Base-by-base conservation (phyloP, 2,888 invertebrate genomes). In the Micropterix aruncella region DNA sequence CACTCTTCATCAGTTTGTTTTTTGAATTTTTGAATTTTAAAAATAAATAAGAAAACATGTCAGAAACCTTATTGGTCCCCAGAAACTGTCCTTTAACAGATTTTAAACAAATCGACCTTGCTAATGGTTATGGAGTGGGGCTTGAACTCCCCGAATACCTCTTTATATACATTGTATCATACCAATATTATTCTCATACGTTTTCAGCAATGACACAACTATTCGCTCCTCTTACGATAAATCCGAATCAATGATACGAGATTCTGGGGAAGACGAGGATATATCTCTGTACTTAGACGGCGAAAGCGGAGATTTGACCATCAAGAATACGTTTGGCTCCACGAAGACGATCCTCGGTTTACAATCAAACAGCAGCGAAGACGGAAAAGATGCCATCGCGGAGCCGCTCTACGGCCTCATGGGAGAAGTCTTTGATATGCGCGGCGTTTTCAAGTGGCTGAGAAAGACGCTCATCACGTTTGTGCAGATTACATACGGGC, bases 401-500 rank as follows among this genome's bases (percentile, higher is more conserved):
- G 91, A 92, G 60, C 92, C 92, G 0, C 63, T 93, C n/a, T 93
- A 92, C 60, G 77, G 81, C 1, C 66, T 93, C 38, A 74, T 93
- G 53, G 86, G 86, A 48, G 93, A 93, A 69, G 79, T 93, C 52
- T 93, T 92, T 59, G 92, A 93, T 59, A 81, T 91, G 73, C 74
- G 86, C 43, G 92, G 92, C 0, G 83, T 90, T 18, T 90, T 91
- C 59, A 83, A 86, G 43, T 90, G 89, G 81, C 70, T 93, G 18
- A 66, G 93, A 50, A 83, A 85, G 59, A 90, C 89, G 16, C 73
- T 93, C 16, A 91, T 93, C 52, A 84, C 85, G 2, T 92, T 93
- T 63, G 91, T 93, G 17, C 92, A 92, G 65, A 83, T 90, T 47
- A 87, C 89, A 0, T 92, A 90, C 58, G 91, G 91, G n/a, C 74